These are phyloP conservation scores for Timema cristinae DNA, from an alignment of 2,888 invertebrate species.

Conservation along the genomic window DNA sequence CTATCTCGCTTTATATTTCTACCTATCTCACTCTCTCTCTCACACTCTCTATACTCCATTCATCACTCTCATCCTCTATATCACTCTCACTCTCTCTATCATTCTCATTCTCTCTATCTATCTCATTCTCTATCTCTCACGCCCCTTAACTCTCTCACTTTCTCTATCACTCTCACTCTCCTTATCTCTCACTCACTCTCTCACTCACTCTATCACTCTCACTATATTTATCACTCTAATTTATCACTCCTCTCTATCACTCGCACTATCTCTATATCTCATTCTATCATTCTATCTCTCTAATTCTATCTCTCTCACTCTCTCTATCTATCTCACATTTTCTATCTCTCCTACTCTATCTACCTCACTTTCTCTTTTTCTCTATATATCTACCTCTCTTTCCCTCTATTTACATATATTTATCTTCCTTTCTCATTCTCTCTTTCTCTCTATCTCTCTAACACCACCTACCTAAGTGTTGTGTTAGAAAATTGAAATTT, in stretches of 20 bases:
- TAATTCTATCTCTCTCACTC: background rate
- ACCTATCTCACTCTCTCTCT: background rate
- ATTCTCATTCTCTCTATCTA: no score
- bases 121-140: no score
- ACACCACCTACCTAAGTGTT: no score
- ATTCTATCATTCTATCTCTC: background rate
- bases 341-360: background rate
- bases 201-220: background rate
- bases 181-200: background rate
- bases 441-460: background rate
- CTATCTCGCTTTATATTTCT: background rate
- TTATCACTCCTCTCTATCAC: background rate
- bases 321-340: background rate
- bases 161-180: no score
- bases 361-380: no score
- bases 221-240: background rate
- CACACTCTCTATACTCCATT: background rate
- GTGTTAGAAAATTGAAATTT: no score
- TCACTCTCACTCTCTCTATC: no score
- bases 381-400: no score
- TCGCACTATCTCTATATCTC: background rate
- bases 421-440: background rate
- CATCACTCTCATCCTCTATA: background rate
- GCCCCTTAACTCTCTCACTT: background rate
- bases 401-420: no score